Base-by-base conservation (phyloP, 2,797 vertebrate genomes). In the Heteromormyrus szaboi region DNA sequence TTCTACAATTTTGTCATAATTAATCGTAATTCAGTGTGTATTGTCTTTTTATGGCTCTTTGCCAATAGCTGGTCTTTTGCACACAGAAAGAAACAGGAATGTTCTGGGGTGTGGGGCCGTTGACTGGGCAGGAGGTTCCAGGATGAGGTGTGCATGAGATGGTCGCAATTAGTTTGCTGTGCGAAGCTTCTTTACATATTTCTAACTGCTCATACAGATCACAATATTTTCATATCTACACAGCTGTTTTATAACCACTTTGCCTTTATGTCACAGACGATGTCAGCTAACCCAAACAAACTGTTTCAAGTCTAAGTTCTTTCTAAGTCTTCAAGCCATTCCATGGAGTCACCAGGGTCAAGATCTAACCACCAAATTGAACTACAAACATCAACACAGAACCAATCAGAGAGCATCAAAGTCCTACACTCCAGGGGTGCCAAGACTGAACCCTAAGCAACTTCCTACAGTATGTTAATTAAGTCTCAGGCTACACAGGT, bases 191-290 rank as follows among this genome's bases (percentile, higher is more conserved):
- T 33, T 2, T 68, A 2, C 25, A 68, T 68, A 33, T 68, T 68
- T 68, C 62, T 33, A 68, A 33, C 62, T 14, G 11, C 25, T 59
- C 56, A 59, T 59, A 59, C 7, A 59, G 56, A 4, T 68, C 62
- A 68, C 12, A 68, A 33, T 29, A 72, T 12, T 68, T 68, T 68
- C 62, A 29, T 68, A 33, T 68, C 29, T 37, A 72, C 29, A 37
- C 65, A 72, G 65, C 29, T 37, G 65, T 72, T 72, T 5, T 72
- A 72, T 81, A 81, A 81, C 76, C 76, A 81, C 76, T n/a, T 81
- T 81, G 76, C 19, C 37, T 81, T n/a, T 81, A 41, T n/a, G 5
- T 41, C 17, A 9, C 33, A 79, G 12, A 17, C 4, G 5, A 37
- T 14, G 65, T 37, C 12, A 37, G 12, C 65, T 72, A 14, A 72